These are phyloP conservation scores for Caenorhabditis sp. DNA, from an alignment of 2,888 invertebrate genomes.

Conservation along the genomic window DNA sequence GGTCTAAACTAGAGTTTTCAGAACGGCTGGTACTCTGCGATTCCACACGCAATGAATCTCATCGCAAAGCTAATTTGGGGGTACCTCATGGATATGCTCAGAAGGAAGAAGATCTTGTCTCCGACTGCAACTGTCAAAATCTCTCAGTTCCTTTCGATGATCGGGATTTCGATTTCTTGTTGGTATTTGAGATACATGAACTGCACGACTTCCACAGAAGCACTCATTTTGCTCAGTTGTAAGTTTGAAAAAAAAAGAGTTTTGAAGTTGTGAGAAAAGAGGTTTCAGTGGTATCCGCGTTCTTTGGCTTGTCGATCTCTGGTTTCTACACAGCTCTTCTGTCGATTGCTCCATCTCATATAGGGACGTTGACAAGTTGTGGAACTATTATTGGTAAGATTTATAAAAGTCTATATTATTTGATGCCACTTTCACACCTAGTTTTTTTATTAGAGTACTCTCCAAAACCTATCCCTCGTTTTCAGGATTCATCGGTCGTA, in stretches of 20 bases:
- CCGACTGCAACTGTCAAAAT: constrained; percentile 73
- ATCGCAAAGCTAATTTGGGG: constrained; percentile 76
- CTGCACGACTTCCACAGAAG: constrained; percentile 37
- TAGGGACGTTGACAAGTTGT: constrained; percentile 75
- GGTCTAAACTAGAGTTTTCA: constrained; percentile 34
- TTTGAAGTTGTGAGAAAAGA: background rate
- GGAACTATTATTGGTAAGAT: constrained; percentile 67
- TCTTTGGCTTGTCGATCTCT: constrained; percentile 74
- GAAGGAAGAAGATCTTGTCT: constrained; percentile 64
- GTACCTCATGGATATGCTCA: constrained; percentile 72
- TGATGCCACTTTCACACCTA: too few relatives aligned
- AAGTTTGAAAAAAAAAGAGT: constrained; percentile 4
- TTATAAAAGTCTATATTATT: too few relatives aligned
- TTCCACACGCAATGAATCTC: constrained; percentile 73
- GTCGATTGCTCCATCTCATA: constrained; percentile 76
- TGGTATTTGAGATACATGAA: constrained; percentile 56
- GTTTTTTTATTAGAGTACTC: too few relatives aligned
- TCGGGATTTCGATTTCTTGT: constrained; percentile 57
- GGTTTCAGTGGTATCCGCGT: constrained; percentile 64
- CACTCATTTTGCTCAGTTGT: constrained; percentile 54
- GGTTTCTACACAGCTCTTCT: constrained; percentile 79
- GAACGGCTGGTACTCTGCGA: constrained; percentile 77
- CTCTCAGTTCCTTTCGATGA: constrained; percentile 71
- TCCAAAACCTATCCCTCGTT: too few relatives aligned
- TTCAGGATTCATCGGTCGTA: constrained; percentile 69